Base-by-base conservation (phyloP, 1,140 invertebrate species). In the Nautilus pompilius region DNA sequence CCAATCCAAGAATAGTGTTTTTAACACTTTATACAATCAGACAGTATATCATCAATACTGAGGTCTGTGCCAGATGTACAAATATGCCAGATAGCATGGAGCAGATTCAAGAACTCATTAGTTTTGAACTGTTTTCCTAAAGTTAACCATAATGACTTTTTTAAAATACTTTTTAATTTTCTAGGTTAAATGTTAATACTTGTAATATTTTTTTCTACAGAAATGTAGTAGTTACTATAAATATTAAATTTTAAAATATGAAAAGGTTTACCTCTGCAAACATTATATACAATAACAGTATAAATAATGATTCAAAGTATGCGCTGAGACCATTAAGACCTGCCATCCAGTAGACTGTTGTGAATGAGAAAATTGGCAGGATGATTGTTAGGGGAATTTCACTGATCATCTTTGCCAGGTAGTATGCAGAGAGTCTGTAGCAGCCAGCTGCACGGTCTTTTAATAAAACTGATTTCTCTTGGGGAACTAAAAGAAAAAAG, bases 371-470 rank as follows among this genome's bases (percentile, higher is more conserved):
- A 49, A 90, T 88, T 56, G 91, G 91, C 70, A 93, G 76, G 20
- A 90, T 89, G 62, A 93, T 86, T 6, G 89, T 90, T 63, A 93
- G 74, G 1, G 91, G 91, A 67, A 92, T 78, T 81, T 93, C 92
- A 54, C 91, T 91, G 48, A 91, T 86, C 89, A 92, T 92, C 84
- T 93, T 93, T 53, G 92, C 91, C 70, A 92, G 77, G 81, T 93
- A 93, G 78, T 92, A 93, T 5, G 92, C 90, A 28, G 91, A 93
- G 33, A 93, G 82, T 54, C 92, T 84, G 77, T 93, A 93, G 34
- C 91, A 89, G 30, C 91, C 92, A 20, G 90, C 90, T 65, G 88
- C 83, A 60, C 91, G 82, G 80, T 93, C 92, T 78, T 93, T 93
- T 75, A 90, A 90, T 59, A 93, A 89, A 1, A 93, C 90, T 81